Base-by-base conservation (phyloP, 2,797 vertebrate genomes). In the Tangara arthus region DNA sequence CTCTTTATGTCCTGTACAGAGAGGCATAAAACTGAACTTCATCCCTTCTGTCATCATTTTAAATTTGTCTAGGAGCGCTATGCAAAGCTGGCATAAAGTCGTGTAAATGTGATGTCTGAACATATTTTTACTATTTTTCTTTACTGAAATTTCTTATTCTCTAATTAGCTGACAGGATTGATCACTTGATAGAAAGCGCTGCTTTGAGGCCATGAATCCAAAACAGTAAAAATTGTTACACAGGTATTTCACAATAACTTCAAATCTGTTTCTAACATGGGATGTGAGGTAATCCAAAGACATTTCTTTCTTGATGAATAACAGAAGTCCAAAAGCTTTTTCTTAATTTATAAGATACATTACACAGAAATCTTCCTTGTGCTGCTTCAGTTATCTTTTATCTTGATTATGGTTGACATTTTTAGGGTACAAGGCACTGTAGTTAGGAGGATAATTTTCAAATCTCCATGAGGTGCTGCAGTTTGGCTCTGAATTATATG, bases 291-390 rank as follows among this genome's bases (percentile, higher is more conserved):
- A 87, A 78, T 52, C 65, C 92, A 53, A 86, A 89, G 73, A 72
- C 52, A 65, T 85, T 92, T 91, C 84, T 72, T 66, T 80, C 66
- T 75, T 88, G 93, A 95, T 77, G 64, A 92, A 55, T 69, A 77
- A 63, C 42, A 6, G 64, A 95, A 92, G 87, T 96, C 94, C 92
- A 85, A 87, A 91, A 68, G 70, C 63, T 82, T 91, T 90, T 93
- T 46, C 86, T 90, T 90, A 87, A 73, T 95, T 92, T 89, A 93
- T 94, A 94, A 95, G 57, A 83, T 84, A 73, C 50, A 47, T 88
- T 90, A 79, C 75, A 80, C 34, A 73, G 86, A 78, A 71, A 47
- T 87, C 76, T 91, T 93, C 79, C 52, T 47, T 69, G 55, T 57
- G 60, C 50, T 60, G 28, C 72, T 84, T 79, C 42, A 49, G 90